Evolutionary conservation across 1,140 invertebrate genomes (phyloP).

Genomic region (Ceratosolen fusciceps): DNA sequence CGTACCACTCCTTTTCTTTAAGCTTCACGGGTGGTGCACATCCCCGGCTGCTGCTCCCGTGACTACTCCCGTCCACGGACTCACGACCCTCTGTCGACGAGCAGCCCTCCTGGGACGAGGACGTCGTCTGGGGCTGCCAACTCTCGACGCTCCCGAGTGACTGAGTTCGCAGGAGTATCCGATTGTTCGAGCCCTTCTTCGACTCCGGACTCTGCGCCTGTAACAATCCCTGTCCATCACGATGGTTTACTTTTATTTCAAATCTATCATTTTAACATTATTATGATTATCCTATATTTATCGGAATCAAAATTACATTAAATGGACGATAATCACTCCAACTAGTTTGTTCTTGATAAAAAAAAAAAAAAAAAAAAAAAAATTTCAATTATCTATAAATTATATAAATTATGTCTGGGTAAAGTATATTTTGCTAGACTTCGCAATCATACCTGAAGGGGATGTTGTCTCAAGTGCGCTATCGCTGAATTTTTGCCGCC

Average conservation of each 20-base stretch:
- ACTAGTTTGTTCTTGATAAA: too few relatives aligned
- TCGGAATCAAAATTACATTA: too few relatives aligned
- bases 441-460: conserved; percentile 53
- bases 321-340: too few relatives aligned
- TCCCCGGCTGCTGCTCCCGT: too few relatives aligned
- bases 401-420: too few relatives aligned
- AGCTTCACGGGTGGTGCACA: conserved; percentile 59
- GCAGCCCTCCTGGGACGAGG: conserved; percentile 32
- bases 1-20: conserved; percentile 81
- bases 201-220: conserved; percentile 54
- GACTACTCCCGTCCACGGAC: conserved; percentile 54
- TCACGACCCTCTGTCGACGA: conserved; percentile 57
- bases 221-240: too few relatives aligned
- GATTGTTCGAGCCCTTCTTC: conserved; percentile 64
- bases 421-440: too few relatives aligned
- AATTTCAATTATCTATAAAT: too few relatives aligned
- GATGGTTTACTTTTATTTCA: too few relatives aligned
- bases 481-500: conserved; percentile 56
- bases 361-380: too few relatives aligned
- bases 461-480: conserved; percentile 44
- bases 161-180: conserved; percentile 74
- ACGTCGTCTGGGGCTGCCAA: conserved; percentile 65
- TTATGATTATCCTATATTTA: too few relatives aligned
- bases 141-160: conserved; percentile 76
- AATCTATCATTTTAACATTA: too few relatives aligned